Evolutionary conservation across 2,113 vertebrate species (phyloP), one percentile per base, ranked within the genome.

Genomic region (Dendropsophus ebraccatus): DNA sequence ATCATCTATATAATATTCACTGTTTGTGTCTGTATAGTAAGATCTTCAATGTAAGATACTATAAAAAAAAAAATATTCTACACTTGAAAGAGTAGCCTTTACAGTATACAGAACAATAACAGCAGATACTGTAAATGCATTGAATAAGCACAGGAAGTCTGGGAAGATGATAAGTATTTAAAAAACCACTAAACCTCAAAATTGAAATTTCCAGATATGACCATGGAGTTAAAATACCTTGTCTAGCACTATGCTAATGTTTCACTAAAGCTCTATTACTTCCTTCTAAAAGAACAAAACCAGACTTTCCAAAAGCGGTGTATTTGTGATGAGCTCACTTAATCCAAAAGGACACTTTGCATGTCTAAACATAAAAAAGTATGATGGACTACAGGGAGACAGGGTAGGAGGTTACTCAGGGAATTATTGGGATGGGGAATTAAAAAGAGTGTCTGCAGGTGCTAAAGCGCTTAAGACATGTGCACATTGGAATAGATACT

Each of bases 141-240:
- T 67, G 28, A 32, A 67, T 32, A 32, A 67, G 30, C 30, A 67
- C 62, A 41, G 35, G 67, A 41, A 70, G 67, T 41, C 67, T 70
- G 67, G 67, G 35, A 70, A 70, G 32, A 41, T 70, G 35, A 23
- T 19, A 35, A 69, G 65, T 69, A 69, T 35, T 70, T 37, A 41
- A 70, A 70, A 69, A 69, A 32, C 17, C 67, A 70, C 67, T 70
- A 70, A 70, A 41, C 67, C 67, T 70, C 67, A 70, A 70, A 70
- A 41, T 37, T 70, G 67, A 23, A 23, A 70, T 70, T 70, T 70
- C 67, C 67, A 70, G 35, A 70, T 70, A 70, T 41, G 67, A 70
- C 35, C 19, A 41, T 70, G 67, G 10, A 70, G 28, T 35, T 69
- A 69, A 69, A 69, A 69, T 69, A 69, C 30, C 8, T 35, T 35